Percentiles rank a stretch among this genome's conserved stretches.
These are phyloP conservation scores for Cebidichthys violaceus DNA, from an alignment of 2,113 vertebrate genomes.

Conservation along the genomic window DNA sequence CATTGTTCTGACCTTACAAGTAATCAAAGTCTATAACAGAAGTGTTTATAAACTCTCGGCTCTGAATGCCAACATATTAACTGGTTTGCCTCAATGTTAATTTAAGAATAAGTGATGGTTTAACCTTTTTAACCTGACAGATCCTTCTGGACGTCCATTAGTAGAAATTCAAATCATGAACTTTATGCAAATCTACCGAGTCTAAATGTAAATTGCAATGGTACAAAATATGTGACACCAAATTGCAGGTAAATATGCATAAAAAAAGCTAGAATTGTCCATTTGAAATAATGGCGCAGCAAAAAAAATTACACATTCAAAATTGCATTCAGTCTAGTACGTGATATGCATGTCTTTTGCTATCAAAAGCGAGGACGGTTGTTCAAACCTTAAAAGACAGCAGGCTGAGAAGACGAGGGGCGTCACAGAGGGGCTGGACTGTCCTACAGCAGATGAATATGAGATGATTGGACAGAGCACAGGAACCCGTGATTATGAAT, in stretches of 20 bases:
- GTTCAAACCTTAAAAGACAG: conserved; percentile 42
- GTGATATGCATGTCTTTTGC: conserved; percentile 35
- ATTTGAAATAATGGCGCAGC: background rate
- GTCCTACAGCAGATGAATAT: conserved; percentile 44
- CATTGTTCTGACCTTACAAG: conserved; percentile 36
- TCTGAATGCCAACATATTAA: conserved; percentile 45
- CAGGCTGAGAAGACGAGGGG: conserved; percentile 50
- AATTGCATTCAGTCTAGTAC: conserved; percentile 11
- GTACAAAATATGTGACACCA: background rate
- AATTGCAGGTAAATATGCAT: background rate
- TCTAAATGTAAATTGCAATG: background rate
- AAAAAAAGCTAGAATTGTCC: background rate
- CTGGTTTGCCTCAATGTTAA: background rate
- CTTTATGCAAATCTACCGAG: background rate
- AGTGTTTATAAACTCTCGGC: background rate
- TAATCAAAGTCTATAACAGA: conserved; percentile 14
- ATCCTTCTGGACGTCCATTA: background rate
- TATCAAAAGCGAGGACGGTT: conserved; percentile 50
- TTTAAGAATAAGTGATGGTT: conserved; percentile 7
- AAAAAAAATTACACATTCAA: background rate
- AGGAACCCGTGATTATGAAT: conserved; percentile 49
- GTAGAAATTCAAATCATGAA: conserved; percentile 5
- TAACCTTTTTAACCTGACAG: background rate
- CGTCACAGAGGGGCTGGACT: conserved; percentile 40
- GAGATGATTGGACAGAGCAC: conserved; percentile 49